Evolutionary conservation across 2,113 vertebrate species (phyloP).

Genomic region (Tetrax tetrax): DNA sequence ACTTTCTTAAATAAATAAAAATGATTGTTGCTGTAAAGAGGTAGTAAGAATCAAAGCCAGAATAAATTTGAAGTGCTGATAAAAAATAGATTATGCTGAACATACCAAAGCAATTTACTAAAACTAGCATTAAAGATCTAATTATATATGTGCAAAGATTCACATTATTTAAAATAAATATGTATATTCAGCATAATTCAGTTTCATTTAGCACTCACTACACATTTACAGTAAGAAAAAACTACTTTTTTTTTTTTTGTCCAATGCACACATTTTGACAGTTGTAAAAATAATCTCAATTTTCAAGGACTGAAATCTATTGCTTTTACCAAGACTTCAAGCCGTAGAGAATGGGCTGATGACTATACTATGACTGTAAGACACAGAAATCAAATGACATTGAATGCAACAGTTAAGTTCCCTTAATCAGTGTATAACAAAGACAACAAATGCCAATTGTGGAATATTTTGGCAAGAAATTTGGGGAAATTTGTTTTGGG

Average conservation of each 20-base stretch:
- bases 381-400: not conserved
- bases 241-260: not conserved
- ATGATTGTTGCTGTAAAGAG: not conserved
- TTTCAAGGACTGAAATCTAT: not conserved
- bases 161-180: slow-evolving; percentile 22
- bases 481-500: too few relatives aligned
- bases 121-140: slow-evolving; percentile 18
- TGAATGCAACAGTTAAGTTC: not conserved
- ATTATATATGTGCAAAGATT: not conserved
- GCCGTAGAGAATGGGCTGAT: not conserved
- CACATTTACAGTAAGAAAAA: not conserved
- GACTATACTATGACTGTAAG: not conserved
- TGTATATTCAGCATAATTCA: not conserved
- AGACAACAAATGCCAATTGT: not conserved
- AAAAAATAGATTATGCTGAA: slow-evolving; percentile 42
- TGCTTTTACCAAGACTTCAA: not conserved
- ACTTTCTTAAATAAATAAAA: slow-evolving; percentile 38
- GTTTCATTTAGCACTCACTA: not conserved
- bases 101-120: not conserved
- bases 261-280: not conserved
- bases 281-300: not conserved
- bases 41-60: not conserved
- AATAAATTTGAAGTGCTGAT: slow-evolving; percentile 1
- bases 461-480: not conserved
- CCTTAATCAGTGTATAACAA: not conserved